Conservation (phyloP, 2,797 vertebrate genomes). For the Pelochelys cantorii region DNA sequence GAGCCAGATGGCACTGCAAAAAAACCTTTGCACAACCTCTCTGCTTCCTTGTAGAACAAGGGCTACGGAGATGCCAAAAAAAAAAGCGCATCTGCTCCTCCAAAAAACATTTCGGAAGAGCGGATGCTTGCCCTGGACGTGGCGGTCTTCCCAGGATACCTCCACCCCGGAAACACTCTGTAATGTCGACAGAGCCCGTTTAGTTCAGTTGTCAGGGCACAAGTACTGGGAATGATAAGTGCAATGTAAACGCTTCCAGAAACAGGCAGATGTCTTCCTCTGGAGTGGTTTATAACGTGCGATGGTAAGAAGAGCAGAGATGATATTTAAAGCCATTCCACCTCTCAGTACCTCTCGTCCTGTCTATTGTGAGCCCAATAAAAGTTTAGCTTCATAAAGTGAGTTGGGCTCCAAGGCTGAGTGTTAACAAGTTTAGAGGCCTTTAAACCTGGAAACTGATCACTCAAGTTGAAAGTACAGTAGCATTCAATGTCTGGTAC, state of each 20-base stretch:
- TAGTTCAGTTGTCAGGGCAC: neutral
- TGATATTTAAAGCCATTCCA: rapidly evolving
- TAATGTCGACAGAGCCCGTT: too few relatives aligned
- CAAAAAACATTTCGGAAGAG: too few relatives aligned
- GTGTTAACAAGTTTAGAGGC: too few relatives aligned
- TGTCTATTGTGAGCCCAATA: neutral
- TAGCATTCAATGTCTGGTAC: rapidly evolving
- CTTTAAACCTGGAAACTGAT: neutral
- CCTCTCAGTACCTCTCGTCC: neutral
- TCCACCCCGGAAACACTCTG: too few relatives aligned
- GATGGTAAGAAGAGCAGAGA: neutral
- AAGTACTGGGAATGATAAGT: neutral
- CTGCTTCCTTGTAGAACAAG: too few relatives aligned
- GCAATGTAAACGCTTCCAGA: neutral
- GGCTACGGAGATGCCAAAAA: too few relatives aligned
- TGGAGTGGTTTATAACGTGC: neutral
- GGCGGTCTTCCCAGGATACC: too few relatives aligned
- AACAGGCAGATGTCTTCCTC: neutral
- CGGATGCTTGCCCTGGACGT: too few relatives aligned
- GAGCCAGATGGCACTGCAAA: too few relatives aligned
- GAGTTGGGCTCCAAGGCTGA: neutral
- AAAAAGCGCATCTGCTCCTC: too few relatives aligned
- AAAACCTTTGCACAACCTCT: too few relatives aligned
- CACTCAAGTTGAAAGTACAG: neutral
- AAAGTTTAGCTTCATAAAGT: neutral